Percentiles rank a stretch among this genome's conserved stretches.
Conservation (phyloP, 2,797 vertebrate genomes). For the Epinephelus awoara region DNA sequence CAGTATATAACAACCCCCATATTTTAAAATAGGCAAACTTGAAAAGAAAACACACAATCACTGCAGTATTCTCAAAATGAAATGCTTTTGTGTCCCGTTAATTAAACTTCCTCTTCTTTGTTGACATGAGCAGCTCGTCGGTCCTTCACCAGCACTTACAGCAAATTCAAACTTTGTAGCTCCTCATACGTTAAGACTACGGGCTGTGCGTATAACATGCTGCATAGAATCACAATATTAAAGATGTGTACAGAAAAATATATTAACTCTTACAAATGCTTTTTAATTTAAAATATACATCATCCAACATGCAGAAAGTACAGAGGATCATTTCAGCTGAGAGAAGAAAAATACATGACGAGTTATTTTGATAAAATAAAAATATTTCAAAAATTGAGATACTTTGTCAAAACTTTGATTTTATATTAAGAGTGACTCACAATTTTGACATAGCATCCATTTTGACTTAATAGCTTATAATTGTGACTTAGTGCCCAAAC, state of each 20-base stretch:
- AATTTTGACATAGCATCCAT: no score
- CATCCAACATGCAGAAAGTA: background rate
- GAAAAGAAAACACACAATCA: background rate
- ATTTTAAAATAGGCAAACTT: background rate
- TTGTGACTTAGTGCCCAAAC: no score
- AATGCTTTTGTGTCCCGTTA: slow-evolving; percentile 16
- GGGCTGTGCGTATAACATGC: slow-evolving; percentile 14
- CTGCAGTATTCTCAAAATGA: background rate
- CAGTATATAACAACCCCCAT: background rate
- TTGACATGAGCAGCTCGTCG: slow-evolving; percentile 16
- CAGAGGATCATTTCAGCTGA: slow-evolving; percentile 19
- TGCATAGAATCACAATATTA: slow-evolving; percentile 26
- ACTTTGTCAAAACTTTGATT: no score
- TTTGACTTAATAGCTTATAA: no score
- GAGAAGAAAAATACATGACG: background rate
- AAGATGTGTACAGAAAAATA: background rate
- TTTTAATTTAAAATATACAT: background rate
- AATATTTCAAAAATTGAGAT: background rate
- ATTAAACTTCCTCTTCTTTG: background rate
- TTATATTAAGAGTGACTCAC: no score
- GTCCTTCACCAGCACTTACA: slow-evolving; percentile 55
- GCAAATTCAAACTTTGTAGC: slow-evolving; percentile 22
- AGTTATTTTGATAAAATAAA: background rate
- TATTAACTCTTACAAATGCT: background rate
- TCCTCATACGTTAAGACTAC: background rate